phyloP scores from a whole-genome alignment of 1,140 invertebrate genomes.

The Anoplophora glabripennis region DNA sequence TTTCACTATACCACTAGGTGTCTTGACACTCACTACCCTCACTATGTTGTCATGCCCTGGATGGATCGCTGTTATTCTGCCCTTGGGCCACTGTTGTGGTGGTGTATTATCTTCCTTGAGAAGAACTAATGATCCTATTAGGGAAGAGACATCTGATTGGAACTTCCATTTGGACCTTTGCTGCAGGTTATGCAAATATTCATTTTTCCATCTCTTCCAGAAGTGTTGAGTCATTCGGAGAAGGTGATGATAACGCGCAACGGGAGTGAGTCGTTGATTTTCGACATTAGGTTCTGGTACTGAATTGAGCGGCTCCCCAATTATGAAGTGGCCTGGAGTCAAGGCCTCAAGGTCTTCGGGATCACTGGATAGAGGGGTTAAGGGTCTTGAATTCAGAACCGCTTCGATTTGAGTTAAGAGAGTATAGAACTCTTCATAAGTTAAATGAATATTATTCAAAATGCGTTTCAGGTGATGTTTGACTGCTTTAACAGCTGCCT shows the following conservation, averaged over 20 bases:
- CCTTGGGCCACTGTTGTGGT: slow-evolving; percentile 33
- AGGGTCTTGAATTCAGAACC: background rate
- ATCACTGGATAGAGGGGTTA: background rate
- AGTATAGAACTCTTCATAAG: slow-evolving; percentile 10
- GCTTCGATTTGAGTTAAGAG: slow-evolving; percentile 1
- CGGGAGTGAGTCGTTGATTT: background rate
- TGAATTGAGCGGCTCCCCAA: background rate
- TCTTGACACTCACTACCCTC: slow-evolving; percentile 6
- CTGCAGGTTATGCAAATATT: too few relatives aligned
- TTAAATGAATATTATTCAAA: background rate
- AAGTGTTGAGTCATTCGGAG: background rate
- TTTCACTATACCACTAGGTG: background rate
- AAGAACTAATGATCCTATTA: slow-evolving; percentile 33
- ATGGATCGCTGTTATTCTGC: slow-evolving; percentile 45
- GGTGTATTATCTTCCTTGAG: slow-evolving; percentile 28
- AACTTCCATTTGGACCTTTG: too few relatives aligned
- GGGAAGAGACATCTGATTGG: too few relatives aligned
- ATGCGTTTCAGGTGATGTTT: slow-evolving; percentile 6
- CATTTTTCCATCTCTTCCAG: background rate
- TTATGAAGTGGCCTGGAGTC: slow-evolving; percentile 2
- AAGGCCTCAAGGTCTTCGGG: background rate
- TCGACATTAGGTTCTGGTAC: background rate
- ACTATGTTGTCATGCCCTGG: slow-evolving; percentile 22
- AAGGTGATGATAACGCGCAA: background rate
- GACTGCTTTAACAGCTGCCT: background rate